These are phyloP conservation scores for Hipposideros larvatus DNA, from an alignment of 2,797 vertebrate genomes.

Conservation along the genomic window DNA sequence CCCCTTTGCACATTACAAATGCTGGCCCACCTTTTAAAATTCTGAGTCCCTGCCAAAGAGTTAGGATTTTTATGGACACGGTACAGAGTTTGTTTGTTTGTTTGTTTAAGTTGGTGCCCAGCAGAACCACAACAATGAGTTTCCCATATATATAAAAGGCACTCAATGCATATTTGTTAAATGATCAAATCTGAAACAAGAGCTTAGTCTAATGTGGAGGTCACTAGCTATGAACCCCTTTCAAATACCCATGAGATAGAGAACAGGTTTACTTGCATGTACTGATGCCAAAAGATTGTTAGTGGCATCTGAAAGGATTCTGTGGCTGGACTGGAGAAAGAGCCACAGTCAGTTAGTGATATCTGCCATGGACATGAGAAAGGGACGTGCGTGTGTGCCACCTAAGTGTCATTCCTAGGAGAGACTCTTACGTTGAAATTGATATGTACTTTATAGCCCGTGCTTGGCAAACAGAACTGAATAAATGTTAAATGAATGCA, in stretches of 20 bases:
- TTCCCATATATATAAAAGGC: background rate
- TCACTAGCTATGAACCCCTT: background rate
- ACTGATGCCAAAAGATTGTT: background rate
- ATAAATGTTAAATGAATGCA: conserved; percentile 21
- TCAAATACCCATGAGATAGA: background rate
- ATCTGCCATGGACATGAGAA: background rate
- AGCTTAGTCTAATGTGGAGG: background rate
- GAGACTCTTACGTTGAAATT: background rate
- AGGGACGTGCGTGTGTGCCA: background rate
- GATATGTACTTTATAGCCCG: background rate
- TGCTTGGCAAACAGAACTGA: background rate
- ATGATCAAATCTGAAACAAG: conserved; percentile 19
- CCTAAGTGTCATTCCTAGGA: background rate
- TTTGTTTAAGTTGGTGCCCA: background rate
- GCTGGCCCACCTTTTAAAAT: background rate
- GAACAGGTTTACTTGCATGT: background rate
- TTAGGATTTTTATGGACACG: background rate
- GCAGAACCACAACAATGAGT: background rate
- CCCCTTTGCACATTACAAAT: background rate
- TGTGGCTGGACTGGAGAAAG: background rate
- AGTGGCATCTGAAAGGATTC: background rate
- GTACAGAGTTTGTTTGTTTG: background rate
- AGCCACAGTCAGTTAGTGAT: background rate
- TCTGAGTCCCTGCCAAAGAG: background rate
- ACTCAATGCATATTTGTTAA: background rate